Percentiles rank a stretch among this genome's conserved stretches.
Evolutionary conservation across 2,797 vertebrate genomes (phyloP).

Genomic region (Sitta carolinensis): DNA sequence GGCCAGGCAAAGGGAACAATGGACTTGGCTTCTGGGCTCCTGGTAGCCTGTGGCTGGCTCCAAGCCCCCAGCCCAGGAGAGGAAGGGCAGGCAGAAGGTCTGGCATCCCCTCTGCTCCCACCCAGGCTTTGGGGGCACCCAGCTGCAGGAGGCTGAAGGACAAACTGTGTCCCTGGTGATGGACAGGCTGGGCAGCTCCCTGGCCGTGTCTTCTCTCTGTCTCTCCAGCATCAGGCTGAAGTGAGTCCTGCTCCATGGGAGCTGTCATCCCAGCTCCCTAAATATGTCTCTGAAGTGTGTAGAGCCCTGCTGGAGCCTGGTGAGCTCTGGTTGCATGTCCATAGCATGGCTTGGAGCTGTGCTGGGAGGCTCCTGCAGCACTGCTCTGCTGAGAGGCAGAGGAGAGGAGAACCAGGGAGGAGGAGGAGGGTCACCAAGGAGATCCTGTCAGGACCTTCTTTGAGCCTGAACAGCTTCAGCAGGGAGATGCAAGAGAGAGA

Average conservation of each 20-base stretch:
- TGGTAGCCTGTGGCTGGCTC: neutral
- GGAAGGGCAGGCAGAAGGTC: neutral
- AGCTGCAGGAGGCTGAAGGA: rapidly evolving
- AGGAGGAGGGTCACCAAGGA: neutral
- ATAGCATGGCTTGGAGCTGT: rapidly evolving
- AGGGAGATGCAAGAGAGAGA: neutral
- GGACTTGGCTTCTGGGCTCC: neutral
- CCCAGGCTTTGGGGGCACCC: neutral
- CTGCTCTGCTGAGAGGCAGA: neutral
- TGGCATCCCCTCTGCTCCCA: neutral
- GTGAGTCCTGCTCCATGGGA: neutral
- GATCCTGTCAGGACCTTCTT: neutral
- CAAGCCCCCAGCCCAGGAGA: neutral
- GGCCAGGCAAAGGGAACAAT: constrained; percentile 43
- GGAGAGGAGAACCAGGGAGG: neutral
- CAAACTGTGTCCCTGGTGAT: no score
- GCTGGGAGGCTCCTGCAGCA: neutral
- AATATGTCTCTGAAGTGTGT: neutral
- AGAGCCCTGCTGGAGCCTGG: neutral
- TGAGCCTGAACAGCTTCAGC: neutral
- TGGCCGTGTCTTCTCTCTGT: rapidly evolving
- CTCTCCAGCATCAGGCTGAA: neutral
- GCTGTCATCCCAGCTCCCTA: neutral
- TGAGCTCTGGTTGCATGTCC: neutral
- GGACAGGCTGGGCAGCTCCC: rapidly evolving